These are phyloP conservation scores for Pristiophorus japonicus DNA, from an alignment of 2,113 vertebrate genomes.

Conservation along the genomic window DNA sequence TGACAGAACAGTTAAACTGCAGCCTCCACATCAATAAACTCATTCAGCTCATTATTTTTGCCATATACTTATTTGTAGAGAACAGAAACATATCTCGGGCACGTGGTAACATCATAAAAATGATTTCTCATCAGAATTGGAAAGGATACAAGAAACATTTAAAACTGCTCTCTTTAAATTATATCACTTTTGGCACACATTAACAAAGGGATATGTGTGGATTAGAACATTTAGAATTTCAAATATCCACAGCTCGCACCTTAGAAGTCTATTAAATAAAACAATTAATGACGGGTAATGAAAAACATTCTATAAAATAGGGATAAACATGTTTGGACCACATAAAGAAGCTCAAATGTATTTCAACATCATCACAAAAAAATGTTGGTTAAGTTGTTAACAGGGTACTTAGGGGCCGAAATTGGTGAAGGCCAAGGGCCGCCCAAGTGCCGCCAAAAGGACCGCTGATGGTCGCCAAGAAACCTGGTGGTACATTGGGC, in stretches of 20 bases:
- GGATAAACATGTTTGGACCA: not conserved
- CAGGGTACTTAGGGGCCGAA: no score
- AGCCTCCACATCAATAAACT: not conserved
- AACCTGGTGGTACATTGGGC: no score
- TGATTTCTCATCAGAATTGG: not conserved
- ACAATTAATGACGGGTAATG: not conserved
- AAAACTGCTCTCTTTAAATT: not conserved
- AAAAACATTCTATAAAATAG: not conserved
- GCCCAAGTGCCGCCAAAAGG: no score
- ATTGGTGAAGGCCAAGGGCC: no score
- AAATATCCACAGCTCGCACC: not conserved
- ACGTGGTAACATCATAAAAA: not conserved
- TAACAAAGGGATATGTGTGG: not conserved
- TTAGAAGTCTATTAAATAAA: not conserved
- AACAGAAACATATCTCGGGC: not conserved
- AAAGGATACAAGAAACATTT: not conserved
- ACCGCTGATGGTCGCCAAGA: no score
- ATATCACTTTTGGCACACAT: not conserved
- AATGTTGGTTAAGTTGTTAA: not conserved
- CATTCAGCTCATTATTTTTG: not conserved
- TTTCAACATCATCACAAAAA: not conserved
- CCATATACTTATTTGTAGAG: not conserved
- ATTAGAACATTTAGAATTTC: not conserved
- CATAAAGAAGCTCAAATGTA: not conserved
- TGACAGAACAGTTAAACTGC: not conserved